Base-by-base conservation (phyloP, 2,113 vertebrate genomes). In the Peromyscus leucopus region DNA sequence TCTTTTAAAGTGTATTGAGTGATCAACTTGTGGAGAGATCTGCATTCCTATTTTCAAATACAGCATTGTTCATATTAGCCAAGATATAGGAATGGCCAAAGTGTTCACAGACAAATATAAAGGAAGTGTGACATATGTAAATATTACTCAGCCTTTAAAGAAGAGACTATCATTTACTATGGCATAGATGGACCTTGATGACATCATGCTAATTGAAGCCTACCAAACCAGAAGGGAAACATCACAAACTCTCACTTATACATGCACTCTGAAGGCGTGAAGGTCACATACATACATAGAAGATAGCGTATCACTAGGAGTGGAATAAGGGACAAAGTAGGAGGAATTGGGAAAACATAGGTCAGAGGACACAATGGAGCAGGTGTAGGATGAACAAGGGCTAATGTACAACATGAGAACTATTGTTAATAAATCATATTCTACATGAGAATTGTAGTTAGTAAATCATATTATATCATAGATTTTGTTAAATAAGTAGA, bases 401-500 rank as follows among this genome's bases (percentile, higher is more conserved):
- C 31, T 61, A 57, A 67, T 59, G 26, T 19, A 39, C 6, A 63
- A 28, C 7, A 48, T 39, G 48, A 26, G 13, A 39, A 80, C 5
- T 74, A 16, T 19, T 87, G 16, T 31, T 87, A 65, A 36, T 31
- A 91, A 74, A 82, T 36, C 46, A 36, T 71, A 83, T 31, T 69
- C 0, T 48, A 69, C 13, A 65, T 13, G 24, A 48, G 4, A 39
- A 87, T 5, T 75, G 5, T 48, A 86, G 28, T n/a, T 83, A 57
- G 15, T 33, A 90, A 59, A 76, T 21, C 16, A 79, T 19, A 78
- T 24, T 67, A 2, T 65, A 85, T 69, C 75, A 48, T 3, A 6
- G 6, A 89, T 61, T 83, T 95, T 93, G n/a, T 46, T 83, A 55
- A 67, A 48, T 74, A 83, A 75, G n/a, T 59, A 67, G 21, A 28